Evolutionary conservation across 2,113 vertebrate species (phyloP).

Genomic region (Boulengeromyrus knoepffleri): DNA sequence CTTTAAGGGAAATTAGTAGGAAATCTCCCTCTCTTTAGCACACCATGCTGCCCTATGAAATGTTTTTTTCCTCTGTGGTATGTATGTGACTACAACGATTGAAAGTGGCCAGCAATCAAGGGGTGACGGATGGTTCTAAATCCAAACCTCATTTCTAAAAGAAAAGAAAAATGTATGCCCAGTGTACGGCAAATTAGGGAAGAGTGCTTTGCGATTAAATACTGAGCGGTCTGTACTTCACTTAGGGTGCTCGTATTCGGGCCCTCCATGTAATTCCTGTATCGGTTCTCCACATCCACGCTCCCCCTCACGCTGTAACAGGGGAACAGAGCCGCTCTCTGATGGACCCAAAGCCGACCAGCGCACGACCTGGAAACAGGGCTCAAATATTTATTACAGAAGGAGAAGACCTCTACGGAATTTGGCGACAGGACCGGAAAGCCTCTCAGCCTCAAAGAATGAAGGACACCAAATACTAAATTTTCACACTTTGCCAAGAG

Average conservation of each 20-base stretch:
- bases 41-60: background rate
- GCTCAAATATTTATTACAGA: constrained; percentile 49
- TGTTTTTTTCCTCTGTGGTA: background rate
- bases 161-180: background rate
- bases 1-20: background rate
- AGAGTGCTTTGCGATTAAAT: background rate
- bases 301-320: constrained; percentile 17
- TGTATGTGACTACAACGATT: constrained; percentile 16
- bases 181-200: background rate
- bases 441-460: constrained; percentile 19
- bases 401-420: constrained; percentile 32
- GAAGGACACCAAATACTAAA: constrained; percentile 15
- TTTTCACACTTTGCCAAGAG: constrained; percentile 15
- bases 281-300: constrained; percentile 6
- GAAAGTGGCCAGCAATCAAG: background rate
- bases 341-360: constrained; percentile 30
- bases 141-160: background rate
- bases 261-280: constrained; percentile 11
- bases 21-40: background rate
- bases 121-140: background rate
- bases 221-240: background rate
- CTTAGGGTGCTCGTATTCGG: background rate
- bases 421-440: constrained; percentile 41
- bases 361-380: constrained; percentile 41
- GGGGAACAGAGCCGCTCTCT: constrained; percentile 15